Evolutionary conservation across 2,797 vertebrate species (phyloP).

Genomic region (Peromyscus nudipes): DNA sequence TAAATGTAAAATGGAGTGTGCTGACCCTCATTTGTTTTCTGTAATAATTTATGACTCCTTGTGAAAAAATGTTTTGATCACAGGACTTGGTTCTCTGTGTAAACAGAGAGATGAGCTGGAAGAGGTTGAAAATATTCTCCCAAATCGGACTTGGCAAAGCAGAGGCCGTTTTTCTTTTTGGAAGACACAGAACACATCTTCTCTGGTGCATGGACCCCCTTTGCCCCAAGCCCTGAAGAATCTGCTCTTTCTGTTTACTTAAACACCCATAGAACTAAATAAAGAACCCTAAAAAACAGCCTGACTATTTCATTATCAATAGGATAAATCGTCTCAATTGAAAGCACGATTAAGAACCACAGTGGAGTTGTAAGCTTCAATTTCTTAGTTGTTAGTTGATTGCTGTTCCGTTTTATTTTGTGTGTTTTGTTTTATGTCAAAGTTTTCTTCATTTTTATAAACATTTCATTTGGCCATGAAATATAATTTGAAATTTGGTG

Average conservation of each 20-base stretch:
- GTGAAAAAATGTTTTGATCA: neutral
- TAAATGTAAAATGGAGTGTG: conserved; percentile 32
- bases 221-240: neutral
- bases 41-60: neutral
- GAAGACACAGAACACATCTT: neutral
- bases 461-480: neutral
- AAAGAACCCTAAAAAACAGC: neutral
- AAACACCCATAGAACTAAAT: neutral
- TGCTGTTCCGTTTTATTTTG: neutral
- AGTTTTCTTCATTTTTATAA: neutral
- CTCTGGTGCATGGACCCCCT: neutral
- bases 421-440: neutral
- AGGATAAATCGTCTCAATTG: neutral
- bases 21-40: neutral
- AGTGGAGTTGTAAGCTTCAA: neutral
- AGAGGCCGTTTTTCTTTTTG: neutral
- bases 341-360: neutral
- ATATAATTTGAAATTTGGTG: neutral
- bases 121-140: neutral
- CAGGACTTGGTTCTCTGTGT: neutral
- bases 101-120: neutral
- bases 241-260: neutral
- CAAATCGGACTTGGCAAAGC: neutral
- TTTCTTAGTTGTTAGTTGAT: neutral
- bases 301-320: neutral